Conservation (phyloP, 1,140 invertebrate genomes). For the Penaeus indicus region DNA sequence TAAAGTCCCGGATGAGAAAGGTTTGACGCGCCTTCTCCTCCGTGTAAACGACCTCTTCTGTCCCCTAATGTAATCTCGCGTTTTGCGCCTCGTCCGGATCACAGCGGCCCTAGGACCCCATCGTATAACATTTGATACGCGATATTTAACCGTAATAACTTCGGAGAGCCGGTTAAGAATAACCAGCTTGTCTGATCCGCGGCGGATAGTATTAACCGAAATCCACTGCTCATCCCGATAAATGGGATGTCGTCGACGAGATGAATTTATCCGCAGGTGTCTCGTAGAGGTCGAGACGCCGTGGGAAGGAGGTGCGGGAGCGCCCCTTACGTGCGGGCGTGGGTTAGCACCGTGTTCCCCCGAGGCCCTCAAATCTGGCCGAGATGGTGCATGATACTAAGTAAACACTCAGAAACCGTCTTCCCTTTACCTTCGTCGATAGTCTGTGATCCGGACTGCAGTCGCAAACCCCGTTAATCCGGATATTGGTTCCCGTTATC, state of each 20-base stretch:
- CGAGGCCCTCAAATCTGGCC: conserved; percentile 17
- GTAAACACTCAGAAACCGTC: conserved; percentile 39
- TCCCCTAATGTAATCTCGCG: too few relatives aligned
- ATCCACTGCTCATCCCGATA: conserved; percentile 21
- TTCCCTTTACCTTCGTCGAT: conserved; percentile 24
- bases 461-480: conserved; percentile 3
- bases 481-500: not conserved
- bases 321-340: not conserved
- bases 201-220: conserved; percentile 15
- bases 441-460: too few relatives aligned
- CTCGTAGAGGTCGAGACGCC: conserved; percentile 22
- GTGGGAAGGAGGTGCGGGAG: not conserved
- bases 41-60: too few relatives aligned
- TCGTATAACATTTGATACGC: too few relatives aligned
- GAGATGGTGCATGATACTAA: conserved; percentile 34
- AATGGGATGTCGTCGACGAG: not conserved
- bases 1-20: too few relatives aligned
- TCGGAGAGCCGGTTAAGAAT: not conserved
- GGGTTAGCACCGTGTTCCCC: not conserved
- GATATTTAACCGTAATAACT: too few relatives aligned
- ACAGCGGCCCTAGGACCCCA: too few relatives aligned
- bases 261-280: not conserved
- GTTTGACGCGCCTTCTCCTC: too few relatives aligned
- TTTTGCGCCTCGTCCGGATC: too few relatives aligned
- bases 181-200: conserved; percentile 15